Evolutionary conservation across 2,797 vertebrate species (phyloP), one percentile per base, ranked within the genome.

Genomic region (Orestias chungarensis): DNA sequence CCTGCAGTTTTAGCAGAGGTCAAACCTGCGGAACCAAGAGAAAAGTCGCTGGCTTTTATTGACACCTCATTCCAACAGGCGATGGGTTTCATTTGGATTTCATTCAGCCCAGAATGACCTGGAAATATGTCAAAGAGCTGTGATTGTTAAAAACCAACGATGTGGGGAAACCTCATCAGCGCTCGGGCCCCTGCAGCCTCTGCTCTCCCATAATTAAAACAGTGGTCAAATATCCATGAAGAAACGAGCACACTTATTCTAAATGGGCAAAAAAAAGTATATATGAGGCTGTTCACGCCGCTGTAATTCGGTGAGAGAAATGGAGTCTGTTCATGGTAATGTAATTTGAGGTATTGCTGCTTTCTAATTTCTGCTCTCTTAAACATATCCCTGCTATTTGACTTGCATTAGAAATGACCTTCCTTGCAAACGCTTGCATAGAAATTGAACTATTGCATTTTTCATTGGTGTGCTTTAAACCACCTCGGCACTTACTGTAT

Each of bases 211-310:
- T 92, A 93, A 93, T 92, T 93, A 93, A 93, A 92, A 92, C 86
- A 88, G 86, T 84, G 86, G 89, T 87, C 75, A 92, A 93, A 93
- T 92, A 93, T 93, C 92, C 92, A 91, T 93, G 91, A 80, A 90
- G 87, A 82, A 89, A 90, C 75, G 84, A 89, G 86, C 82, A 46
- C 80, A 77, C 84, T 75, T 76, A 84, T 73, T 46, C 74, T 79
- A 43, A 78, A 86, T 88, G 87, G 86, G 74, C 86, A 87, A 88
- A 86, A 79, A 82, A 91, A 91, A 90, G 86, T n/a, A 89, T 91
- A 86, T 85, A 91, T 83, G 87, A 90, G 84, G 82, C 75, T 69
- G 85, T 88, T 89, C 83, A 81, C 73, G 80, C 83, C 74, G 76
- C 83, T 86, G 86, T 88, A 88, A 88, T 90, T 90, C 81, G 87